Conservation (phyloP, 2,888 invertebrate genomes). For the Protonemura montana region DNA sequence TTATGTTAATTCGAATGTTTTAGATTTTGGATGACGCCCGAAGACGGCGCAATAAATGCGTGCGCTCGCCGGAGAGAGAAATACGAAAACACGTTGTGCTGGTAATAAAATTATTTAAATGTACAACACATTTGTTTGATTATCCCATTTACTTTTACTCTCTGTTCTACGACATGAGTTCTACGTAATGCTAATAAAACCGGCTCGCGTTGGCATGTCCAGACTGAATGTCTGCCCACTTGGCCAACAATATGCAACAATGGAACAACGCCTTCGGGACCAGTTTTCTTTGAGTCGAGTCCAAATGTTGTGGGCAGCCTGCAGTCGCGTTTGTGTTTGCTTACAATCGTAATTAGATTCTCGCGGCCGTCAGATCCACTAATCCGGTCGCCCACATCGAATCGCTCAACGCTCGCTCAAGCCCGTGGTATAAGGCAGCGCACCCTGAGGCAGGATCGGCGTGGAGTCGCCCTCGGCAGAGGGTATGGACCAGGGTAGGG, state of each 20-base stretch:
- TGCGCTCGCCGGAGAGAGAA: no score
- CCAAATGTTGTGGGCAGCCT: slow-evolving; percentile 13
- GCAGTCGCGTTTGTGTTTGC: not conserved
- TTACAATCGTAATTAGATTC: not conserved
- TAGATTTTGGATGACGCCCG: not conserved
- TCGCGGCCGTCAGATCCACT: not conserved
- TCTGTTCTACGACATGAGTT: not conserved
- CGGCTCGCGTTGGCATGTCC: not conserved
- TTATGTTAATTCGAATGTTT: not conserved
- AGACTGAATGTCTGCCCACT: not conserved
- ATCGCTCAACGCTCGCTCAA: no score
- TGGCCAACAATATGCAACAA: slow-evolving; percentile 8
- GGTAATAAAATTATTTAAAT: not conserved
- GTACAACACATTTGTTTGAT: not conserved
- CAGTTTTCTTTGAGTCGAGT: not conserved
- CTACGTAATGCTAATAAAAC: not conserved
- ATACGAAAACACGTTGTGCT: not conserved
- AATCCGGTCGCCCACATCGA: not conserved
- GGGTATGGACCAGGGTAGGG: no score
- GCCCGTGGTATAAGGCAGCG: no score
- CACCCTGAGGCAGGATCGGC: no score
- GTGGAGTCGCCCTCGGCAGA: no score
- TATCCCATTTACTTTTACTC: not conserved
- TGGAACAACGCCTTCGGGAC: slow-evolving; percentile 20
- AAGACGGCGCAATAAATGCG: not conserved